A percentile compares a stretch with the other conserved stretches of the same genome.
Evolutionary conservation across 2,797 vertebrate genomes (phyloP).

Genomic region (Sorex maritimensis): DNA sequence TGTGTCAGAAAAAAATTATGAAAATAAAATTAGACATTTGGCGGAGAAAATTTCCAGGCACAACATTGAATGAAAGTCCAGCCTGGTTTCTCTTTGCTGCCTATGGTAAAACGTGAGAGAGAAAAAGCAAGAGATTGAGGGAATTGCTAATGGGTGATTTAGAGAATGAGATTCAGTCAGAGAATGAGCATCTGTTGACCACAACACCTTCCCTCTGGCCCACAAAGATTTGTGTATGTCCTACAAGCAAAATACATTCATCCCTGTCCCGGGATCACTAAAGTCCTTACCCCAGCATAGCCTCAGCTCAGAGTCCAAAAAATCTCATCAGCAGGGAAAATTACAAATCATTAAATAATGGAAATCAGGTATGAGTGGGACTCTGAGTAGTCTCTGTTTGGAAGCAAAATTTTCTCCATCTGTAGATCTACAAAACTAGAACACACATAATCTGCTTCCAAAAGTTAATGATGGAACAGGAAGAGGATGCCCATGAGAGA

Average conservation of each 20-base stretch:
- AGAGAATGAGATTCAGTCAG: neutral
- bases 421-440: neutral
- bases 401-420: neutral
- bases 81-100: neutral
- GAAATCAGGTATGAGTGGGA: constrained; percentile 30
- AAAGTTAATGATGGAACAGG: neutral
- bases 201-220: neutral
- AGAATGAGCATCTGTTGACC: neutral
- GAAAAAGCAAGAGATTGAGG: neutral
- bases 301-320: neutral
- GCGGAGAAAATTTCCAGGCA: neutral
- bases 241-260: neutral
- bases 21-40: neutral
- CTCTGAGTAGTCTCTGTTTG: neutral
- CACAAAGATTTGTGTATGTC: neutral
- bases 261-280: neutral
- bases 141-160: no score
- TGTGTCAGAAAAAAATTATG: neutral
- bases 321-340: neutral
- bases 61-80: neutral
- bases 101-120: neutral
- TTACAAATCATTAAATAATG: constrained; percentile 1
- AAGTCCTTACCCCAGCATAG: neutral
- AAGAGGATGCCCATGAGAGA: neutral
- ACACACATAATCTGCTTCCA: constrained; percentile 6